Conservation (phyloP, 2,888 invertebrate species). For the Litoditis marina region DNA sequence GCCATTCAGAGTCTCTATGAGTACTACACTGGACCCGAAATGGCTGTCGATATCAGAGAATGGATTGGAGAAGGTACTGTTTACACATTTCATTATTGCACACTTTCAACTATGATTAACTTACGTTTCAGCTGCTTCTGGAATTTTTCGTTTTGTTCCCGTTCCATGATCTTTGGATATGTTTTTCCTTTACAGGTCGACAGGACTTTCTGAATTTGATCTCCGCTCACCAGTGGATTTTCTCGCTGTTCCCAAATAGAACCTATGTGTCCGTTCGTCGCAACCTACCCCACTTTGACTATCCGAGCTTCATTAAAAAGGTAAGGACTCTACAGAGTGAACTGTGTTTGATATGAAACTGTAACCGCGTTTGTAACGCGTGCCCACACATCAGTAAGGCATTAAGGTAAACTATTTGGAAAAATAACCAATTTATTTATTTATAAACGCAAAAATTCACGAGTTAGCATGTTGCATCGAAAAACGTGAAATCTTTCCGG, state of each 20-base stretch:
- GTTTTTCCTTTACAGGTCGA: constrained; percentile 14
- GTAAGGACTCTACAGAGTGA: too few relatives aligned
- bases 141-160: constrained; percentile 8
- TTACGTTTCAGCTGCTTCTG: too few relatives aligned
- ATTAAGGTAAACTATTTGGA: too few relatives aligned
- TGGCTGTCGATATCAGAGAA: constrained; percentile 53
- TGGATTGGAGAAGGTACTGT: constrained; percentile 47
- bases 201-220: constrained; percentile 55
- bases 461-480: too few relatives aligned
- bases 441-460: background rate
- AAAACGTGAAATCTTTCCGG: too few relatives aligned
- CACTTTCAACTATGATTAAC: too few relatives aligned
- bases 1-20: constrained; percentile 58
- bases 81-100: too few relatives aligned
- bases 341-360: too few relatives aligned
- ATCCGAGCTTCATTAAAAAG: constrained; percentile 53
- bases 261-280: constrained; percentile 60
- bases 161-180: too few relatives aligned
- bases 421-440: constrained; percentile 2
- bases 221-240: constrained; percentile 57
- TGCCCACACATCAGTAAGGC: too few relatives aligned
- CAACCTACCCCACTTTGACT: constrained; percentile 59
- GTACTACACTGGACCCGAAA: constrained; percentile 46
- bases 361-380: too few relatives aligned
- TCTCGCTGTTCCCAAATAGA: constrained; percentile 59